Percentiles rank a stretch among this genome's conserved stretches.
These are phyloP conservation scores for Patella ulyssiponensis DNA, from an alignment of 2,888 invertebrate species.

Conservation along the genomic window DNA sequence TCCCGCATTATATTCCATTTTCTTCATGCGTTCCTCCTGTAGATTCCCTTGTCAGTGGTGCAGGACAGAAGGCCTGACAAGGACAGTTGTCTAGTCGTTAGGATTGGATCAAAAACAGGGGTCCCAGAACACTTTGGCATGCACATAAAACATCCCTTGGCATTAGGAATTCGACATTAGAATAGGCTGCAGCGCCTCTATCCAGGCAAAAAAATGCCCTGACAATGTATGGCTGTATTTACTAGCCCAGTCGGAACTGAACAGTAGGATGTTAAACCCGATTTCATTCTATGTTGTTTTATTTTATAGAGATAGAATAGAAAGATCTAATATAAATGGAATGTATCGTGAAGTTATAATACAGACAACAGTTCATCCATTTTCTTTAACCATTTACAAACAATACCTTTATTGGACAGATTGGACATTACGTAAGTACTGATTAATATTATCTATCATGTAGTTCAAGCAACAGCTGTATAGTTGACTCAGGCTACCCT, in stretches of 20 bases:
- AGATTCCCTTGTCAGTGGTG: too few species aligned
- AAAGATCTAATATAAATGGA: conserved; percentile 90
- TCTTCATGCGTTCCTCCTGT: not conserved
- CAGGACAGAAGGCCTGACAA: too few species aligned
- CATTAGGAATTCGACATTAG: too few species aligned
- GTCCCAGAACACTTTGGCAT: not conserved
- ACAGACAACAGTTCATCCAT: conserved; percentile 90
- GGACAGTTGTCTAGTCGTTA: too few species aligned
- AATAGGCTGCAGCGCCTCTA: too few species aligned
- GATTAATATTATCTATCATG: not conserved
- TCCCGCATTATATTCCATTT: not conserved
- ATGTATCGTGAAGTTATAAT: conserved; percentile 83
- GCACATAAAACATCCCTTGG: too few species aligned
- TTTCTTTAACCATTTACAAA: conserved; percentile 91
- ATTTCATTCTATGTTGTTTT: not conserved
- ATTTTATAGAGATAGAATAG: conserved; percentile 84
- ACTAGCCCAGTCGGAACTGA: too few species aligned
- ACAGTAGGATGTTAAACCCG: too few species aligned
- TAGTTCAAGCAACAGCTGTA: too few species aligned
- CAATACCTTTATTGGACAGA: conserved; percentile 98
- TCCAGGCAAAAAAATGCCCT: too few species aligned
- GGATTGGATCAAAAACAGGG: not conserved
- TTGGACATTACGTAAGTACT: conserved; percentile 81
- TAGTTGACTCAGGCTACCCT: too few species aligned
- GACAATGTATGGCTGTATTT: too few species aligned